These are phyloP conservation scores for Lamellibrachia satsuma DNA, from an alignment of 2,888 invertebrate species.

Conservation along the genomic window DNA sequence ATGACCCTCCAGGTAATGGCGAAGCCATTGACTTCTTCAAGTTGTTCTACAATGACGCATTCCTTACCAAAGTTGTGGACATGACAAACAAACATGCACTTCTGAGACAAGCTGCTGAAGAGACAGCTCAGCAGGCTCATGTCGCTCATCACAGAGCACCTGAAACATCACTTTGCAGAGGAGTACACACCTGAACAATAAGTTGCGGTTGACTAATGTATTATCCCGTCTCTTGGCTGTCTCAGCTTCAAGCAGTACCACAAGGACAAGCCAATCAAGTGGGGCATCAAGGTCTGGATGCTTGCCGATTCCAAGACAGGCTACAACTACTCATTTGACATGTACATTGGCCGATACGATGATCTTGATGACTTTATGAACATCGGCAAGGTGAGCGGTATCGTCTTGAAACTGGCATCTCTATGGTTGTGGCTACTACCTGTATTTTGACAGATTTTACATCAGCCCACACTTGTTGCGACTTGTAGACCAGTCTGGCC, in stretches of 20 bases:
- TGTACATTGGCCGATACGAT: not conserved
- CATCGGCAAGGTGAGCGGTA: not conserved
- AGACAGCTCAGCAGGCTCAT: no score
- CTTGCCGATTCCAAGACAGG: not conserved
- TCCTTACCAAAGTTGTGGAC: no score
- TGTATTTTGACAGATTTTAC: not conserved
- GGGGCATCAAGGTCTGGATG: constrained; percentile 24
- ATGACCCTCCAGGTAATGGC: no score
- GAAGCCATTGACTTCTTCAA: no score
- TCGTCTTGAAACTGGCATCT: not conserved
- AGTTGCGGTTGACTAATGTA: constrained; percentile 13
- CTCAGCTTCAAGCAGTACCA: constrained; percentile 19
- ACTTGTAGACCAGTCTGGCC: not conserved
- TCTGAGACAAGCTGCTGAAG: no score
- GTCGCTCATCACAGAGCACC: not conserved
- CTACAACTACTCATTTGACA: not conserved
- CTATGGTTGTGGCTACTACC: not conserved
- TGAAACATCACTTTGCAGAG: not conserved
- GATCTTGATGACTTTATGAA: not conserved
- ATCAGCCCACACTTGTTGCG: not conserved
- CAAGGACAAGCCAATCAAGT: constrained; percentile 24
- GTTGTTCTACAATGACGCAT: no score
- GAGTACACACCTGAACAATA: constrained; percentile 14
- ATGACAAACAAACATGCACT: no score
- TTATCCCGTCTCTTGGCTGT: not conserved